A percentile compares a stretch with the other conserved stretches of the same genome.
Evolutionary conservation across 1,140 invertebrate genomes (phyloP).

Genomic region (Meloidogyne hapla): DNA sequence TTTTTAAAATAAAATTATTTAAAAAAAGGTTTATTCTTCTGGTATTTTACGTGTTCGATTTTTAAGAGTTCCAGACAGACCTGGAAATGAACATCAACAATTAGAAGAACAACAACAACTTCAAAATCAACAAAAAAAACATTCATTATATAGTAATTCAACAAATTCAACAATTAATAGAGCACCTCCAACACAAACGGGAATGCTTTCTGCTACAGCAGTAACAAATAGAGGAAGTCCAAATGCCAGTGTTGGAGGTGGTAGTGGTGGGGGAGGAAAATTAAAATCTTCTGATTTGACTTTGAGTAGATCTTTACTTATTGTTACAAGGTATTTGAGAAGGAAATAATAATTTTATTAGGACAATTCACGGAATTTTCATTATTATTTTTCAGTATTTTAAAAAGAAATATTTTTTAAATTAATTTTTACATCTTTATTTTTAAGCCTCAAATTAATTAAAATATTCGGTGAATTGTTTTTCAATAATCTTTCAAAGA

Average conservation of each 20-base stretch:
- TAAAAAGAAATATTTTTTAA: too few relatives aligned
- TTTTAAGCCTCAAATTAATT: too few relatives aligned
- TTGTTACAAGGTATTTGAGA: constrained; percentile 63
- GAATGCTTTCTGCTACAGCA: neutral
- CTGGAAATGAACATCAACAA: constrained; percentile 37
- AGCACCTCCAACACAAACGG: constrained; percentile 24
- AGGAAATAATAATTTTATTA: too few relatives aligned
- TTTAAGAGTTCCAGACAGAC: constrained; percentile 43
- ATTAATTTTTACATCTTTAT: too few relatives aligned
- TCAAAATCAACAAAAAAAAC: neutral
- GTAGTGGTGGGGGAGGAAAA: constrained; percentile 51
- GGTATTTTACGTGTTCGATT: constrained; percentile 61
- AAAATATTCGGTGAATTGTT: too few relatives aligned
- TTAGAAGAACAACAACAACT: neutral
- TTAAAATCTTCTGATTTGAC: constrained; percentile 59
- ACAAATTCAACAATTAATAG: neutral
- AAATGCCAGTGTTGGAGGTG: neutral
- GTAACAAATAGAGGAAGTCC: constrained; percentile 5
- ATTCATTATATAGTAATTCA: constrained; percentile 6
- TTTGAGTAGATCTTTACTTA: constrained; percentile 58
- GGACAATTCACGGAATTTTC: too few relatives aligned
- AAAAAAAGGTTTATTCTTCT: constrained; percentile 52
- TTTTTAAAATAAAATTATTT: neutral
- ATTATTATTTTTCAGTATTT: too few relatives aligned
- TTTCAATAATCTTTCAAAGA: too few relatives aligned